Base-by-base conservation (phyloP, 1,140 invertebrate species). In the Heliconius congener region DNA sequence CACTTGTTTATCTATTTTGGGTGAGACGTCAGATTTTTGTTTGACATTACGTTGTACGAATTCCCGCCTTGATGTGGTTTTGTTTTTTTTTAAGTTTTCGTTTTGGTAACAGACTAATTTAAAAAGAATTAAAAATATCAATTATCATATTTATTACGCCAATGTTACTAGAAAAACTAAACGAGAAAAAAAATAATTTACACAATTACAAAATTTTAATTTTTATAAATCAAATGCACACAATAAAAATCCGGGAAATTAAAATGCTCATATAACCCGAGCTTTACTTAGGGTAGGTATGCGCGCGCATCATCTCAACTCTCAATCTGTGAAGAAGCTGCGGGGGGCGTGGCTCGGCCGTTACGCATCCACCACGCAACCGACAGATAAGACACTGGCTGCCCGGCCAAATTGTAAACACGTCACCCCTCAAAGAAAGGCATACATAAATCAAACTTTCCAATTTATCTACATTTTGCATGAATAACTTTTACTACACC, bases 301-400 rank as follows among this genome's bases (percentile, higher is more conserved):
- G 92, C 92, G 92, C 92, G 91, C 92, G 92, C 92, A 93, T 88
- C 88, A 85, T 87, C 84, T 84, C 85, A 86, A 81, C 85, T 87
- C 84, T 84, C 84, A 86, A 81, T 79, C 84, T 82, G 73, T 84
- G 83, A 90, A 91, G 91, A 91, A 82, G 84, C 81, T 79, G 77
- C 80, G 89, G 90, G 91, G 86, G 91, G 92, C 89, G 91, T 94
- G 91, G 91, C 72, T 72, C 73, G 80, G 71, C 83, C 81, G 84
- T 87, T 89, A 92, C 90, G 90, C 90, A 92, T 85, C 85, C 88
- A 87, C 87, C 83, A 91, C 88, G 88, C 87, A 82, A 75, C 80
- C 84, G 74, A 77, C 77, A 90, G 90, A 90, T 91, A 91, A 90
- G 84, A 88, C 74, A 85, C 76, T 76, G 60, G 78, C 73, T 77